Base-by-base conservation (phyloP, 2,888 invertebrate genomes). In the Trilocha varians region DNA sequence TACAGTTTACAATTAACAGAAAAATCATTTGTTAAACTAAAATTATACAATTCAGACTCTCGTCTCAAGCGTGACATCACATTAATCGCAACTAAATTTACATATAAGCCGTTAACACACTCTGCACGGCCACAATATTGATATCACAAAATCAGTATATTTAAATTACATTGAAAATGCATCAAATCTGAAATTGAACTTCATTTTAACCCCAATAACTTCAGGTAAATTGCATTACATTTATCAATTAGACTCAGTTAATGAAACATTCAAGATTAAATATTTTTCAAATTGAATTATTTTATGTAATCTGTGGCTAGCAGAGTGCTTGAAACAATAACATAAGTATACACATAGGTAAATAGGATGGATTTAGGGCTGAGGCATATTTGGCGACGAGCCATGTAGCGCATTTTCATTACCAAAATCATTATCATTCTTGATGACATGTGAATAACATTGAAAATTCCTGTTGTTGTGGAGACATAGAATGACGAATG, bases 331-430 rank as follows among this genome's bases (percentile, higher is more conserved):
- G 6, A 25, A 25, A 9, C 25, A 25, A 25, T 61, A 64, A 65
- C 52, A 60, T 65, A 70, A 76, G 75, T 73, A 70, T 78, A 77
- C 52, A 72, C 62, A 62, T 70, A 70, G 49, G 66, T 75, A 66
- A 69, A 70, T 55, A 69, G 78, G 77, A 78, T 80, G 79, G 77
- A 73, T 70, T 77, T 69, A 74, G 66, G 78, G 76, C 69, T 73
- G 67, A 70, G 71, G n/a, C n/a, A n/a, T n/a, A n/a, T n/a, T n/a
- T n/a, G n/a, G n/a, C n/a, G n/a, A n/a, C n/a, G n/a, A n/a, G n/a
- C n/a, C n/a, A n/a, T n/a, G n/a, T n/a, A n/a, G n/a, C n/a, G n/a
- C n/a, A n/a, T n/a, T n/a, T n/a, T n/a, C n/a, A n/a, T n/a, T n/a
- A n/a, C n/a, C n/a, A n/a, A n/a, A n/a, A n/a, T n/a, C n/a, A n/a